phyloP scores from a whole-genome alignment of 1,140 invertebrate species.

The Scaptodrosophila lebanonensis region DNA sequence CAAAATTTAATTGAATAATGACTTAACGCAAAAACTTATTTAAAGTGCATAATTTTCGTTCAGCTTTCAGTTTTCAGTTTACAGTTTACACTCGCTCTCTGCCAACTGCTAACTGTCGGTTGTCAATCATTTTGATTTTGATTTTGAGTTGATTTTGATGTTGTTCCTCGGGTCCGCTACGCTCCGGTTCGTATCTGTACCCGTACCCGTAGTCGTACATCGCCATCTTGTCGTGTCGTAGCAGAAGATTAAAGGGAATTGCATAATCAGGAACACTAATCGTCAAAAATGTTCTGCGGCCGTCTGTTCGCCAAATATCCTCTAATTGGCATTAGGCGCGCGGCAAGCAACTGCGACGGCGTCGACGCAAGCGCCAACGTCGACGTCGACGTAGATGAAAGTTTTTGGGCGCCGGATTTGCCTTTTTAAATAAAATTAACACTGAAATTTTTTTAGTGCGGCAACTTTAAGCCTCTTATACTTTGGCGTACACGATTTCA shows the following conservation, averaged over 20 bases:
- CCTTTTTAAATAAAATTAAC: constrained; percentile 61
- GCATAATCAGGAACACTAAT: constrained; percentile 54
- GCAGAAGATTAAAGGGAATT: constrained; percentile 54
- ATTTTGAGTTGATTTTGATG: neutral
- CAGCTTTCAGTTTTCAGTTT: too few species aligned
- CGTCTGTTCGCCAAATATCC: constrained; percentile 9
- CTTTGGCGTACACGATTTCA: constrained; percentile 28
- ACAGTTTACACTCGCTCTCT: constrained; percentile 30
- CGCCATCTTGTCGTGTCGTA: neutral
- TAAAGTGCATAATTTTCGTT: constrained; percentile 55
- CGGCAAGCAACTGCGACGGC: neutral
- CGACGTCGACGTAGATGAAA: constrained; percentile 9
- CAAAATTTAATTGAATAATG: constrained; percentile 55
- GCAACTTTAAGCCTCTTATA: constrained; percentile 62
- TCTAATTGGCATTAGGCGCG: constrained; percentile 62
- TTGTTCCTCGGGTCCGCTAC: neutral
- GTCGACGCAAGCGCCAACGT: neutral
- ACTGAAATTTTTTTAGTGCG: constrained; percentile 65
- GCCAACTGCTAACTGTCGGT: constrained; percentile 23
- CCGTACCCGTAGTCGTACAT: too few species aligned
- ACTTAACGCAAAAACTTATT: constrained; percentile 44
- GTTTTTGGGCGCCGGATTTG: constrained; percentile 5
- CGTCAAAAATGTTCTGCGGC: constrained; percentile 52
- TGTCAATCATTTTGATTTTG: constrained; percentile 29
- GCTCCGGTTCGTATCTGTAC: too few species aligned